Evolutionary conservation across 2,888 invertebrate genomes (phyloP).

Genomic region (Cabera pusaria): DNA sequence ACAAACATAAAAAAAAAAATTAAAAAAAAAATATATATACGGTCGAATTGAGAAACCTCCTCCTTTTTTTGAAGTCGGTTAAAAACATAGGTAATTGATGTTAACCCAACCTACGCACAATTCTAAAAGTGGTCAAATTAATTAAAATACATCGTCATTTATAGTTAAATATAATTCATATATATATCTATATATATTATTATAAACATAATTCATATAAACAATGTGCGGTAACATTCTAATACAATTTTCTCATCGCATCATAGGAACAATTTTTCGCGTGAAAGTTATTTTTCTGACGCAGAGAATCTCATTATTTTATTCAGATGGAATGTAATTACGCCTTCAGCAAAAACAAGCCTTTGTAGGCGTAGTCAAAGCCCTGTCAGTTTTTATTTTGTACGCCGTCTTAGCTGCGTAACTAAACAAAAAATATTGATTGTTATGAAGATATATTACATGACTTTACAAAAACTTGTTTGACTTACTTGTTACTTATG

Average conservation of each 20-base stretch:
- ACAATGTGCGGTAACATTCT: slow-evolving; percentile 21
- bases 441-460: slow-evolving; percentile 5
- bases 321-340: slow-evolving; percentile 47
- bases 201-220: slow-evolving; percentile 5
- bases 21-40: no score
- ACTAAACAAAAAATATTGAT: slow-evolving; percentile 23
- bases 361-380: slow-evolving; percentile 36
- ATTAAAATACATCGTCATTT: not conserved
- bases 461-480: not conserved
- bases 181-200: no score
- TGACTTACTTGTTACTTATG: no score
- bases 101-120: no score
- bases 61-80: no score
- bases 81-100: no score
- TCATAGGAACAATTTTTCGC: slow-evolving; percentile 41
- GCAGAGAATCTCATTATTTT: slow-evolving; percentile 46
- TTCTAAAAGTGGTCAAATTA: no score
- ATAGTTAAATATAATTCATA: no score
- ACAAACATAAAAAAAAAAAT: no score
- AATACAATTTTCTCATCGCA: slow-evolving; percentile 39
- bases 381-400: slow-evolving; percentile 41
- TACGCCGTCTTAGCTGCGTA: slow-evolving; percentile 10
- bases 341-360: slow-evolving; percentile 39
- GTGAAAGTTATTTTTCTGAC: slow-evolving; percentile 48
- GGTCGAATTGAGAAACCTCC: no score